Evolutionary conservation across 1,140 invertebrate genomes (phyloP), one percentile per base, ranked within the genome.

Genomic region (Drosophila serrata): DNA sequence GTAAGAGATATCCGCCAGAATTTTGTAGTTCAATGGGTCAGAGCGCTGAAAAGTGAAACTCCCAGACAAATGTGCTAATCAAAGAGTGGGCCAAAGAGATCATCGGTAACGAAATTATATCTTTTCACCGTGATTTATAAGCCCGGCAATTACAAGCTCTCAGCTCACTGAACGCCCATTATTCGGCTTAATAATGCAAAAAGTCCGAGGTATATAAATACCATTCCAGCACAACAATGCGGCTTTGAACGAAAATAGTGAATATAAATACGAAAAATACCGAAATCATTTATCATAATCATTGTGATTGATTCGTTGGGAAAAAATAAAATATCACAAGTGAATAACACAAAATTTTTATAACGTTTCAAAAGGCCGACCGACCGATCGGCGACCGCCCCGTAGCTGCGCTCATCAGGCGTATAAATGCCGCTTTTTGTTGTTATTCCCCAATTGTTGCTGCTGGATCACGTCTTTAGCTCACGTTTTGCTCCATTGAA

Each of bases 201-300:
- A 87, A 69, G 48, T 53, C 9, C 24, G 55, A 51, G 42, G 42
- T n/a, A 48, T 33, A 59, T 24, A 74, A 33, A 67, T 55, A 57
- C 59, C 35, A 48, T 45, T 13, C 57, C 24, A 22, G n/a, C 29
- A 35, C 17, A 56, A 78, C 73, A 82, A 75, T 57, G 53, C 31
- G 37, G 68, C 53, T 75, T 67, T 64, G 17, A 68, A 75, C 60
- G 72, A 79, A 88, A 82, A 73, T 81, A 87, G 75, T 86, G 82
- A 88, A 88, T 85, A 88, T 85, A 90, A 75, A 73, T 73, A 72
- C 51, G 51, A 48, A 49, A 72, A 73, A 49, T 35, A 17, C 69
- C 62, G 60, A 90, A 82, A 87, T 91, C 88, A 91, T 91, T 91
- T 91, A 91, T 91, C 88, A 91, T 91, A 91, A 91, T 91, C 88